These are phyloP conservation scores for Rhodophaea formosa DNA, from an alignment of 2,888 invertebrate genomes.

Conservation along the genomic window DNA sequence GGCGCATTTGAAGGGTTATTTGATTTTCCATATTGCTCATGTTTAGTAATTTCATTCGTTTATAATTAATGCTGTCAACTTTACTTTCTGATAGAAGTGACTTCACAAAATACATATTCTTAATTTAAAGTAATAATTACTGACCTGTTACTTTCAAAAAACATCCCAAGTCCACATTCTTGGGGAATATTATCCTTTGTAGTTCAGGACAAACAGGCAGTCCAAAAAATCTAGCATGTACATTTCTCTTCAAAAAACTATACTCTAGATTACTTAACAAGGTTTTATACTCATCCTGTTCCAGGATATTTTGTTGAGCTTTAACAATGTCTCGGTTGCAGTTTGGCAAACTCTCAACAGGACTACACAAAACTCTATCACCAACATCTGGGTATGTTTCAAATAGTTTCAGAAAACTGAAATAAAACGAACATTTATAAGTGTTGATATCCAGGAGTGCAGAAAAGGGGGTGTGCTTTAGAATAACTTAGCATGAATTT, in stretches of 20 bases:
- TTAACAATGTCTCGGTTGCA: slow-evolving; percentile 83
- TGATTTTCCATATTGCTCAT: too few species aligned
- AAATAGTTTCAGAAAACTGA: slow-evolving; percentile 85
- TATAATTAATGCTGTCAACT: too few species aligned
- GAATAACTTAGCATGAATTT: too few species aligned
- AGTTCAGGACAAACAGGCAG: slow-evolving; percentile 86
- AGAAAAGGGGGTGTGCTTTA: too few species aligned
- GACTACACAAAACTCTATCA: slow-evolving; percentile 84
- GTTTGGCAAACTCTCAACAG: slow-evolving; percentile 81
- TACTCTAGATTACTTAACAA: slow-evolving; percentile 50
- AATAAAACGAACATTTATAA: slow-evolving; percentile 43
- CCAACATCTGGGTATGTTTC: slow-evolving; percentile 85
- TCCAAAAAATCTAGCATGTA: slow-evolving; percentile 84
- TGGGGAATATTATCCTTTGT: slow-evolving; percentile 84
- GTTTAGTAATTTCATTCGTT: too few species aligned
- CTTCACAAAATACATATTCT: too few species aligned
- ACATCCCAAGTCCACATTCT: slow-evolving; percentile 85
- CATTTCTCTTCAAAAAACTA: slow-evolving; percentile 81
- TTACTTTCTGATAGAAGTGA: too few species aligned
- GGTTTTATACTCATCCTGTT: slow-evolving; percentile 57
- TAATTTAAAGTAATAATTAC: too few species aligned
- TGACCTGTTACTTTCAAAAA: slow-evolving; percentile 88
- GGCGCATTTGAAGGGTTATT: too few species aligned
- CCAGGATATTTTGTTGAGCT: slow-evolving; percentile 81
- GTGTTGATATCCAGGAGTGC: too few species aligned